Evolutionary conservation across 2,797 vertebrate species (phyloP).

Genomic region (Propithecus perrieri): DNA sequence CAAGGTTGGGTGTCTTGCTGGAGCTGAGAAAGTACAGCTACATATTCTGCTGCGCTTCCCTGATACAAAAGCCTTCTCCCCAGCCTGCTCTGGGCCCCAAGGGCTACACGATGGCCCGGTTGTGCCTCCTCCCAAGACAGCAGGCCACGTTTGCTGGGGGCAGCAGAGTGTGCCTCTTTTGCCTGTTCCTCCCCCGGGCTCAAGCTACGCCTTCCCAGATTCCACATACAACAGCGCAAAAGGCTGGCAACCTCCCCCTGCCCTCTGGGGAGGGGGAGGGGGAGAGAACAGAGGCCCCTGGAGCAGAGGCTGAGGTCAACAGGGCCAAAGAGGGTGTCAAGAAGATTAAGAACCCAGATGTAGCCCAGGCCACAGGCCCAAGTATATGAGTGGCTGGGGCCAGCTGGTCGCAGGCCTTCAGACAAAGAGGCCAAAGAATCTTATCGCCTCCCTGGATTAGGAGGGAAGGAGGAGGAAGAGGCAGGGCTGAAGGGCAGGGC

Average conservation of each 20-base stretch:
- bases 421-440: slow-evolving; percentile 43
- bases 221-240: not conserved
- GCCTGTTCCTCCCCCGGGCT: not conserved
- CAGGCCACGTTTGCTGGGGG: not conserved
- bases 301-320: not conserved
- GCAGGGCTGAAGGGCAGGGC: fast-evolving
- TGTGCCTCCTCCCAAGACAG: not conserved
- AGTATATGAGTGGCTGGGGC: not conserved
- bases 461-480: not conserved
- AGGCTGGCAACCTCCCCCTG: not conserved
- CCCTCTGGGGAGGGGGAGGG: not conserved
- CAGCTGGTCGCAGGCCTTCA: not conserved
- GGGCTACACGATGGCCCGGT: not conserved
- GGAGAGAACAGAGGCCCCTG: not conserved
- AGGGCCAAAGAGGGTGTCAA: not conserved
- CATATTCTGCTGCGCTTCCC: not conserved
- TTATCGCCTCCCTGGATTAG: not conserved
- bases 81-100: not conserved
- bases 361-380: not conserved
- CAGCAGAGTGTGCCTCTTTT: not conserved
- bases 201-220: not conserved
- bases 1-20: not conserved
- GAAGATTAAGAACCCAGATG: slow-evolving; percentile 5
- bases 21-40: not conserved
- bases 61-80: not conserved